Evolutionary conservation across 1,140 invertebrate species (phyloP), one percentile per base, ranked within the genome.

Genomic region (Drosophila rufa): DNA sequence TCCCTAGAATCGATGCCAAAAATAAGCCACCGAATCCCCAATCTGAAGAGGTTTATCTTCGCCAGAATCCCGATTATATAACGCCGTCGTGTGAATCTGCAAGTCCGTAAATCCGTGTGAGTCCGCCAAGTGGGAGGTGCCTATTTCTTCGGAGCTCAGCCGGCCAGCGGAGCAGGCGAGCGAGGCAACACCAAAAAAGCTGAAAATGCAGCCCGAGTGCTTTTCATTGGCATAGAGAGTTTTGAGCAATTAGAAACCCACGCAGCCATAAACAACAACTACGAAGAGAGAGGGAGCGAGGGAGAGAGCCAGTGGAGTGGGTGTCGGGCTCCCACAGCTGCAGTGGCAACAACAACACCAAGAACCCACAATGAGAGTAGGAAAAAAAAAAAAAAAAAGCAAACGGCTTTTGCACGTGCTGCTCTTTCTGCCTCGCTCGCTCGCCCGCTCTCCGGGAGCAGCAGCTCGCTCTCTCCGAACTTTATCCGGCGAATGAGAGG

Each of bases 231-330:
- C 79, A 91, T 91, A 91, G 76, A 91, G 76, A 83, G 75, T 82
- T 86, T 87, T 86, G 87, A 91, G 89, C 89, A 91, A 91, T 91
- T 91, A 91, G 89, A 91, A 91, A 79, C 89, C 89, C 89, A 91
- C 89, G 89, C 89, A 91, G 89, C 81, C 81, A 91, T 91, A 91
- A 91, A 91, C 77, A 79, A 91, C 82, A 90, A 79, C 85, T 73
- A 69, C 77, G 17, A 17, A 38, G 68, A 50, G 46, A 47, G 43
- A 30, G 58, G 43, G 46, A 51, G 46, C 9, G 14, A 19, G 25
- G 15, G 19, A 38, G 36, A 38, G 14, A 3, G 36, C 5, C 5
- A 40, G 19, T 56, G 62, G 62, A 61, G 40, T 61, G 60, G 48
- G 59, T 27, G 30, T 64, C 40, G 50, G 60, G 75, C 75, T 74